Base-by-base conservation (phyloP, 2,797 vertebrate species). In the Bovichtus diacanthus region DNA sequence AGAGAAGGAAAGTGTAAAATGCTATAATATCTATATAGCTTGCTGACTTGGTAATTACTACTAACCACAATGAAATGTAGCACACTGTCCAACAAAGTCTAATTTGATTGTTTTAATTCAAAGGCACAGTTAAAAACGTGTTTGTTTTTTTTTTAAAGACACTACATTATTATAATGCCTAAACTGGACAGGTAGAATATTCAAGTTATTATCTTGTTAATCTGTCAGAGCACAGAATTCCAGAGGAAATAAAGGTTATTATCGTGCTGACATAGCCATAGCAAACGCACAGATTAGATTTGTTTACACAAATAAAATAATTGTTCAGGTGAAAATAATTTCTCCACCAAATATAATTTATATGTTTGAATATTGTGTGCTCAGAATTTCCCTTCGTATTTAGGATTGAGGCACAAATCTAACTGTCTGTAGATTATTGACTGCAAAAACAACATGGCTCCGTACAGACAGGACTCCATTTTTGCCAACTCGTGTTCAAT, bases 401-500 rank as follows among this genome's bases (percentile, higher is more conserved):
- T 23, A 25, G 12, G 49, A 62, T 7, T 51, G 56, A 70, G 11
- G 60, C 50, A 50, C 36, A 70, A 25, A 54, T 43, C 31, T 51
- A 38, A 31, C 8, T 53, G 3, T n/a, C n/a, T 2, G 8, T 19
- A 21, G 12, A 27, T 12, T 12, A 19, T 3, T 0, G 5, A 4
- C 23, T 27, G 7, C 11, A 62, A 58, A 49, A 29, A 27, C 11
- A 25, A 23, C 39, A n/a, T 23, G 51, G 15, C 27, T 50, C 6
- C 67, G 72, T 25, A 36, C 6, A 47, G 23, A 50, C 49, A 54
- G 19, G 25, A 50, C 60, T 76, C 65, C 13, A 18, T 51, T 27
- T 70, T 68, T 61, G 36, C 55, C 74, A 49, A 16, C 50, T 66
- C 47, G 62, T 50, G 58, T 63, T 70, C 66, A 56, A 7, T 62